Conservation (phyloP, 2,888 invertebrate genomes). For the Acanthosoma haemorrhoidale region DNA sequence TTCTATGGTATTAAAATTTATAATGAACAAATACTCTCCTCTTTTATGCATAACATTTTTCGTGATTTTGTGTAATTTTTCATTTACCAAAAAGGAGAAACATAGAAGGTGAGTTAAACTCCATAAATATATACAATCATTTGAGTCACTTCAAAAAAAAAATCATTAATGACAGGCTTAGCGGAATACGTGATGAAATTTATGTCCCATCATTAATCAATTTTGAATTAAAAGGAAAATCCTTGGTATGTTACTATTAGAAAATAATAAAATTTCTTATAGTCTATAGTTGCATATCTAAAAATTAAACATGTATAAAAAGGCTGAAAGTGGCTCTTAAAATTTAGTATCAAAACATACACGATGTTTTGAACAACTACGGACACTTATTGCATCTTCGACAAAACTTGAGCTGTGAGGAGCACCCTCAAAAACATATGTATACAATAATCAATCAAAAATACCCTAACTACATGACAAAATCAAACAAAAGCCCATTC, state of each 20-base stretch:
- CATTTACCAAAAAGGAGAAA: not conserved
- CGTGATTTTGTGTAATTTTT: not conserved
- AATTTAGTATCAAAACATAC: too few relatives aligned
- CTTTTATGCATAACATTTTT: not conserved
- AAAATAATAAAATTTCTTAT: not conserved
- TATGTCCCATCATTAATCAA: conserved; percentile 17
- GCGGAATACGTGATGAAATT: not conserved
- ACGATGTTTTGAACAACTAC: too few relatives aligned
- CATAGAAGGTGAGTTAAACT: not conserved
- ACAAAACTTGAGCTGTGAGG: too few relatives aligned
- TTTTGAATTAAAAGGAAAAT: conserved; percentile 23
- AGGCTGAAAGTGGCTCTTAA: too few relatives aligned
- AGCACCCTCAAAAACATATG: too few relatives aligned
- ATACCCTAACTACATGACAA: too few relatives aligned
- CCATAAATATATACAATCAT: not conserved
- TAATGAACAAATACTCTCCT: not conserved
- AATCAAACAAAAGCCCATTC: too few relatives aligned
- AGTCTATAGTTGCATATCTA: too few relatives aligned
- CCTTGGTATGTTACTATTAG: conserved; percentile 6
- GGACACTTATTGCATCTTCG: too few relatives aligned
- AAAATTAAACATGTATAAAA: too few relatives aligned
- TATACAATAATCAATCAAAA: too few relatives aligned
- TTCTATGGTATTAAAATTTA: not conserved
- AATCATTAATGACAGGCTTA: not conserved
- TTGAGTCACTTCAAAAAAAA: not conserved